phyloP scores from a whole-genome alignment of 1,140 invertebrate genomes.

The Agraylea sexmaculata region DNA sequence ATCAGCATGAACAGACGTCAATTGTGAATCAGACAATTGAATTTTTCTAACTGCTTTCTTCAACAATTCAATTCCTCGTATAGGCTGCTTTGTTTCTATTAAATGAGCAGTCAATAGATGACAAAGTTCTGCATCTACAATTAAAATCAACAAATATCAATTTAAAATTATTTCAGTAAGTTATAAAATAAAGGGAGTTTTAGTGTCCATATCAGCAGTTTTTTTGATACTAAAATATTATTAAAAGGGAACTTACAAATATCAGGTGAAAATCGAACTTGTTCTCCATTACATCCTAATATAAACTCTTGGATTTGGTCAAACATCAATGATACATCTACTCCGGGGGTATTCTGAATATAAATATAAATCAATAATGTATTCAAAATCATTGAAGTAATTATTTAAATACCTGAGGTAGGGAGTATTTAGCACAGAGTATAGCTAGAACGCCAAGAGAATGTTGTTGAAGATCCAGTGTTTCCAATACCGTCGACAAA shows the following conservation, averaged over 20 bases:
- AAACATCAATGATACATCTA: slow-evolving; percentile 42
- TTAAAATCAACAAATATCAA: slow-evolving; percentile 12
- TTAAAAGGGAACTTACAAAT: slow-evolving; percentile 54
- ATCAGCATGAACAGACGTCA: slow-evolving; percentile 90
- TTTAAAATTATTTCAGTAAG: neutral
- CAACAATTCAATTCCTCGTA: slow-evolving; percentile 74
- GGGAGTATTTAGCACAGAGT: slow-evolving; percentile 63
- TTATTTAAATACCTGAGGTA: slow-evolving; percentile 32
- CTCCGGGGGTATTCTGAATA: slow-evolving; percentile 30
- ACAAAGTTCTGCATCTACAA: slow-evolving; percentile 77
- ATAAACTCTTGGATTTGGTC: slow-evolving; percentile 74
- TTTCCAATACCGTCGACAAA: slow-evolving; percentile 80
- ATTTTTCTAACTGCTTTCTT: slow-evolving; percentile 80
- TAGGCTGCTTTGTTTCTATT: slow-evolving; percentile 62
- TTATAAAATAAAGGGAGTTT: neutral
- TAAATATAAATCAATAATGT: slow-evolving; percentile 4
- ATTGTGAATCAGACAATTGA: slow-evolving; percentile 72
- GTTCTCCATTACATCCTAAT: slow-evolving; percentile 70
- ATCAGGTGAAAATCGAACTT: slow-evolving; percentile 73
- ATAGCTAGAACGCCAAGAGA: slow-evolving; percentile 77
- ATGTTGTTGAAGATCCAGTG: slow-evolving; percentile 79
- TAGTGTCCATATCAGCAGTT: neutral
- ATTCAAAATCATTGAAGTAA: slow-evolving; percentile 2
- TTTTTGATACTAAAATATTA: neutral
- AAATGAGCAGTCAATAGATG: slow-evolving; percentile 70